Evolutionary conservation across 2,113 vertebrate species (phyloP).

Genomic region (Centrocercus urophasianus): DNA sequence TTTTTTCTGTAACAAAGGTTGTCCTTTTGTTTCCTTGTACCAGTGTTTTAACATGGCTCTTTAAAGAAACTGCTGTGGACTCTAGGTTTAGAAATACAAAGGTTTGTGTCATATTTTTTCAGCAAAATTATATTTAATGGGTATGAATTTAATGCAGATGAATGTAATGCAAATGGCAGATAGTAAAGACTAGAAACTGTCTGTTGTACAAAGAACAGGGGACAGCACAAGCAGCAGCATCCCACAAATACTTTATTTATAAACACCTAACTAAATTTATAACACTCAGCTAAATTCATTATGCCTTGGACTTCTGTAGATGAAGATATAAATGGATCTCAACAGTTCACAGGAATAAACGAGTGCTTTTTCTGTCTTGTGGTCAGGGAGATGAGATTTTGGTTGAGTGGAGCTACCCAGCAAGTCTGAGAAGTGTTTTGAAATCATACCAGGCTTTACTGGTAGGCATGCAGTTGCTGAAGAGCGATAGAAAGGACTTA

Average conservation of each 20-base stretch:
- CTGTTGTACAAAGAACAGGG: slow-evolving; percentile 21
- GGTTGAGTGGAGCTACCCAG: background rate
- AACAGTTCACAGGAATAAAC: slow-evolving; percentile 26
- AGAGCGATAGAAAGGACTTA: background rate
- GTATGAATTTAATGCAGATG: slow-evolving; percentile 33
- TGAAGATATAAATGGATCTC: slow-evolving; percentile 17
- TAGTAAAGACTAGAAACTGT: slow-evolving; percentile 28
- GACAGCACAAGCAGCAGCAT: slow-evolving; percentile 30
- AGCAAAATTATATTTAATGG: background rate
- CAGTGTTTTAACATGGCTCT: background rate
- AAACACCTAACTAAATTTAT: background rate
- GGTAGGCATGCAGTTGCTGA: background rate
- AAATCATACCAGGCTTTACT: background rate
- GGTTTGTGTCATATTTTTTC: background rate
- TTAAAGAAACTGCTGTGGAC: background rate
- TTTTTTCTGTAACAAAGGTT: background rate
- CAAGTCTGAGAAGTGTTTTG: background rate
- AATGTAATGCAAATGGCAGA: slow-evolving; percentile 26
- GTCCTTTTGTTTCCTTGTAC: background rate
- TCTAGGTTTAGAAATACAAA: slow-evolving; percentile 4
- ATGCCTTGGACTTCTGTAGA: background rate
- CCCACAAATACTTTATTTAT: slow-evolving; percentile 68
- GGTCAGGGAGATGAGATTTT: background rate
- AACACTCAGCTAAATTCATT: slow-evolving; percentile 10
- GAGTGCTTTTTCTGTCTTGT: slow-evolving; percentile 10